phyloP scores from a whole-genome alignment of 2,888 invertebrate species.

The Tachina grossa region DNA sequence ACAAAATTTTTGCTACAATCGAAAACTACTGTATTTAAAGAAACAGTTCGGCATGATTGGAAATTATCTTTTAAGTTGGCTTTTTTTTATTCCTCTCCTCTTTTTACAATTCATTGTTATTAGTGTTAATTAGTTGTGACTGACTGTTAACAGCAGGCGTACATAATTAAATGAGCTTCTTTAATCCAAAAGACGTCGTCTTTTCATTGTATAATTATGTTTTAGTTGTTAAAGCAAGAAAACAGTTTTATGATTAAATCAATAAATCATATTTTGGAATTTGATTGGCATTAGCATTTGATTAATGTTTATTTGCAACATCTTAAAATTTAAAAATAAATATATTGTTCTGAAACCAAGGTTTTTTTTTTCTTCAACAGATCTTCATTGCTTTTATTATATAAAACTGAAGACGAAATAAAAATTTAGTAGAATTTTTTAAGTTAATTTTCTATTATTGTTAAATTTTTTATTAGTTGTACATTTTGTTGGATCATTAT shows the following conservation, averaged over 20 bases:
- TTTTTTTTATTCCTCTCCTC: neutral
- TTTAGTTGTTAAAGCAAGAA: neutral
- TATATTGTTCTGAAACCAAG: neutral
- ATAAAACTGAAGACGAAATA: too few relatives aligned
- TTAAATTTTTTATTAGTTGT: too few relatives aligned
- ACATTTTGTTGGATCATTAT: too few relatives aligned
- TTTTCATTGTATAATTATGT: neutral
- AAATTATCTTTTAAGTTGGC: neutral
- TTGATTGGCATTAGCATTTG: neutral
- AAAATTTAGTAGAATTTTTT: too few relatives aligned
- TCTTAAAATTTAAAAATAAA: neutral
- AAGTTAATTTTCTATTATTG: too few relatives aligned
- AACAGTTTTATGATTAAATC: neutral
- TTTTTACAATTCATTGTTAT: constrained; percentile 26
- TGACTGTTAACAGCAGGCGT: constrained; percentile 48
- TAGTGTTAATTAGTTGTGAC: constrained; percentile 43
- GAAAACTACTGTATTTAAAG: neutral
- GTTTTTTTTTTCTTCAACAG: too few relatives aligned
- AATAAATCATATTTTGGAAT: neutral
- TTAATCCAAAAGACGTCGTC: neutral
- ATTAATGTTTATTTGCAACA: neutral
- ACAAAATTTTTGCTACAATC: neutral
- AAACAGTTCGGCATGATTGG: neutral
- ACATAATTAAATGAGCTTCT: constrained; percentile 1
- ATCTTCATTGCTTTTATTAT: neutral